A percentile compares a stretch with the other conserved stretches of the same genome.
Conservation (phyloP, 2,113 vertebrate genomes). For the Eupsittula cactorum region DNA sequence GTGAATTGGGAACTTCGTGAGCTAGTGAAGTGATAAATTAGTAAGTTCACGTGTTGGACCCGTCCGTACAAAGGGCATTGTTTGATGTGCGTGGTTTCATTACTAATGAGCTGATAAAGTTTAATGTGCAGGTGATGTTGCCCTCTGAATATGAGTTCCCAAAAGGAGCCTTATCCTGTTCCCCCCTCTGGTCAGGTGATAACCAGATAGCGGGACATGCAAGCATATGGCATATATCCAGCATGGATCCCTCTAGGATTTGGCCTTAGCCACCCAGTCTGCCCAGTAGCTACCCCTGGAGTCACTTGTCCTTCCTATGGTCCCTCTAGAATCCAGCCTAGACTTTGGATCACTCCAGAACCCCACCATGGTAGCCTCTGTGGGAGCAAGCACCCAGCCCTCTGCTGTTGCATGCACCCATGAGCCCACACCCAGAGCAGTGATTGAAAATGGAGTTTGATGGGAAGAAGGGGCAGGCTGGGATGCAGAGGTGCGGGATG, state of each 20-base stretch:
- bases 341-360: not conserved
- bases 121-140: not conserved
- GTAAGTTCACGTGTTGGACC: accelerated
- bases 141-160: not conserved
- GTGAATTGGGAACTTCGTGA: not conserved
- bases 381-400: not conserved
- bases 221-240: accelerated
- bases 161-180: not conserved
- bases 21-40: not conserved
- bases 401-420: accelerated
- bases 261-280: not conserved
- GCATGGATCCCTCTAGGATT: not conserved
- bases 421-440: not conserved
- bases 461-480: not conserved
- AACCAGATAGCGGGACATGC: not conserved
- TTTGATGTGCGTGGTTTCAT: not conserved
- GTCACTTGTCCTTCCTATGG: not conserved
- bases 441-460: not conserved
- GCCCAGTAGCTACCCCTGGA: not conserved
- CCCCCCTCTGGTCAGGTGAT: accelerated
- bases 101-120: not conserved
- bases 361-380: accelerated
- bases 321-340: not conserved
- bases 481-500: not conserved
- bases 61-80: accelerated